These are phyloP conservation scores for Myotis vivesi DNA, from an alignment of 2,797 vertebrate species.

Conservation along the genomic window DNA sequence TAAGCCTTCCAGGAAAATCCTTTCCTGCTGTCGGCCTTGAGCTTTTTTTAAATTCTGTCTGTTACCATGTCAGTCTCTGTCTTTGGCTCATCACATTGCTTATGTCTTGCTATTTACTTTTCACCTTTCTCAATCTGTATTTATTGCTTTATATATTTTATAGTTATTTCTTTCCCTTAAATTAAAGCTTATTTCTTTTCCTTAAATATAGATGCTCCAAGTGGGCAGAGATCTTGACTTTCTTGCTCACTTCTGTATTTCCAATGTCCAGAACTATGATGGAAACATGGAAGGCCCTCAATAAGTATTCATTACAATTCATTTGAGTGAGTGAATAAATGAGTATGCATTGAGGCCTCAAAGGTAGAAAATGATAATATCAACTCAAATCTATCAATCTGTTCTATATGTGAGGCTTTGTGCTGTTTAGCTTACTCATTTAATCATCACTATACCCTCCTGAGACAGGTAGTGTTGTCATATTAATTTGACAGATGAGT, in stretches of 20 bases:
- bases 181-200: not conserved
- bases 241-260: not conserved
- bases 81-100: not conserved
- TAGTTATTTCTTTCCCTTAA: no score
- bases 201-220: not conserved
- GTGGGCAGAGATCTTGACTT: not conserved
- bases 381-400: not conserved
- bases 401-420: not conserved
- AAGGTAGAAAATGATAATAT: not conserved
- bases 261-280: not conserved
- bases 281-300: not conserved
- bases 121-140: not conserved
- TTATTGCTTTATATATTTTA: not conserved
- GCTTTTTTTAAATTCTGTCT: not conserved
- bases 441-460: not conserved
- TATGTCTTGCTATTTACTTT: not conserved
- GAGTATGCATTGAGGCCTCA: not conserved
- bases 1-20: no score
- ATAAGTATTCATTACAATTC: not conserved
- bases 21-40: not conserved
- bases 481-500: not conserved
- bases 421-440: not conserved
- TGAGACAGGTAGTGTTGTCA: not conserved
- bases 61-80: not conserved
- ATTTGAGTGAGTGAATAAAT: not conserved